Evolutionary conservation across 2,113 vertebrate species (phyloP).

Genomic region (Synodontis membranacea): DNA sequence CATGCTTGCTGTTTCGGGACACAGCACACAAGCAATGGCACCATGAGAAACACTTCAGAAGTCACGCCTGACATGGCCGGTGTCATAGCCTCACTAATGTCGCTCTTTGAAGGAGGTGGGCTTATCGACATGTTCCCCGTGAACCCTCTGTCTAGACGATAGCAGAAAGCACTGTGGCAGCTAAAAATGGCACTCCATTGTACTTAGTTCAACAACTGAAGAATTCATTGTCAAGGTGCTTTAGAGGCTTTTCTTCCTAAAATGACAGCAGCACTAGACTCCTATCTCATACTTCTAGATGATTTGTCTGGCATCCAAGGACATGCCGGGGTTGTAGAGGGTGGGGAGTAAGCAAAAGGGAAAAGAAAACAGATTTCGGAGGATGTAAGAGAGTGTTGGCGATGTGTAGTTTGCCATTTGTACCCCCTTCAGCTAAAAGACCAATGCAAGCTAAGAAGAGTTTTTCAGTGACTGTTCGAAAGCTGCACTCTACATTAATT

Average conservation of each 20-base stretch:
- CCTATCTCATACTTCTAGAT: slow-evolving; percentile 37
- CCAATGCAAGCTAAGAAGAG: not conserved
- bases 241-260: slow-evolving; percentile 26
- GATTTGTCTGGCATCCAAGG: slow-evolving; percentile 41
- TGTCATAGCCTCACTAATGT: slow-evolving; percentile 37
- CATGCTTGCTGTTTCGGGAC: not conserved
- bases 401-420: not conserved
- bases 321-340: not conserved
- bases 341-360: not conserved
- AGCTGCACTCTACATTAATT: not conserved
- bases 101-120: slow-evolving; percentile 17
- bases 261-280: slow-evolving; percentile 46
- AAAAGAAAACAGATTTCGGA: not conserved
- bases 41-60: not conserved
- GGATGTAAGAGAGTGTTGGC: not conserved
- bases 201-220: slow-evolving; percentile 44
- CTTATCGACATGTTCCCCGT: slow-evolving; percentile 42
- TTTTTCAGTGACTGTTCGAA: not conserved
- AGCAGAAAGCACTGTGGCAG: slow-evolving; percentile 25
- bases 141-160: slow-evolving; percentile 39
- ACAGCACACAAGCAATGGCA: slow-evolving; percentile 7
- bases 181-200: slow-evolving; percentile 42
- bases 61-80: slow-evolving; percentile 7
- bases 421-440: not conserved
- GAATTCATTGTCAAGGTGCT: slow-evolving; percentile 50